phyloP scores from a whole-genome alignment of 1,140 invertebrate genomes.

The Campoletis sonorensis region DNA sequence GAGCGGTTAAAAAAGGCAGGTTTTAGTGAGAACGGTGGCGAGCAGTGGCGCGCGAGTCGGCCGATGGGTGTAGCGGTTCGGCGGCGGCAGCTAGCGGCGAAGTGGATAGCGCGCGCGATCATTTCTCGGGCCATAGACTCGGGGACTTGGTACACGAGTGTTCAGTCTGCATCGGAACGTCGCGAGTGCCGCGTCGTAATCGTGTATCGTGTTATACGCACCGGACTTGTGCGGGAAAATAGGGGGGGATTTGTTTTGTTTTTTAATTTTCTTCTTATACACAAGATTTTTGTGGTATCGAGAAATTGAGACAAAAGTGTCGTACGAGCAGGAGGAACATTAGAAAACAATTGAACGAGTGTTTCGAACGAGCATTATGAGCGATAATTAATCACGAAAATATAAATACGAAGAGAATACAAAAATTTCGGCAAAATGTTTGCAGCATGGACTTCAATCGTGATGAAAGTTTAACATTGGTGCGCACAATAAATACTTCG shows the following conservation, averaged over 20 bases:
- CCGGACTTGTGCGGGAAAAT: slow-evolving; percentile 17
- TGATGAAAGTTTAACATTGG: too few relatives aligned
- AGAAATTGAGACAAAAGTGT: too few relatives aligned
- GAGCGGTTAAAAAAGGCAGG: background rate
- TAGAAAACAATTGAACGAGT: too few relatives aligned
- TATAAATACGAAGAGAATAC: too few relatives aligned
- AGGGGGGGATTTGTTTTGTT: slow-evolving; percentile 12
- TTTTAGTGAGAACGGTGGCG: slow-evolving; percentile 3
- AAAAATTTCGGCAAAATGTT: too few relatives aligned
- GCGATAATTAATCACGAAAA: too few relatives aligned
- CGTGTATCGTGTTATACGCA: slow-evolving; percentile 3
- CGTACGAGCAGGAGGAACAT: too few relatives aligned
- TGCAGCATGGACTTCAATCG: too few relatives aligned
- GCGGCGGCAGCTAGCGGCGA: background rate
- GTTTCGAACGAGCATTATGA: too few relatives aligned
- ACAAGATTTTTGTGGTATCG: too few relatives aligned
- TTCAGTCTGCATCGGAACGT: slow-evolving; percentile 67
- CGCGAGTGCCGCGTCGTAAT: slow-evolving; percentile 61
- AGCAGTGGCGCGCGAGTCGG: background rate
- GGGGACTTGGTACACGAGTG: slow-evolving; percentile 54
- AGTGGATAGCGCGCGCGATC: slow-evolving; percentile 28
- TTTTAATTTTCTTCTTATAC: background rate
- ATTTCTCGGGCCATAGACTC: slow-evolving; percentile 58
- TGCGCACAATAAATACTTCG: too few relatives aligned
- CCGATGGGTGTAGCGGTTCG: background rate